Evolutionary conservation across 2,113 vertebrate genomes (phyloP), one percentile per base, ranked within the genome.

Genomic region (Anguilla japonica): DNA sequence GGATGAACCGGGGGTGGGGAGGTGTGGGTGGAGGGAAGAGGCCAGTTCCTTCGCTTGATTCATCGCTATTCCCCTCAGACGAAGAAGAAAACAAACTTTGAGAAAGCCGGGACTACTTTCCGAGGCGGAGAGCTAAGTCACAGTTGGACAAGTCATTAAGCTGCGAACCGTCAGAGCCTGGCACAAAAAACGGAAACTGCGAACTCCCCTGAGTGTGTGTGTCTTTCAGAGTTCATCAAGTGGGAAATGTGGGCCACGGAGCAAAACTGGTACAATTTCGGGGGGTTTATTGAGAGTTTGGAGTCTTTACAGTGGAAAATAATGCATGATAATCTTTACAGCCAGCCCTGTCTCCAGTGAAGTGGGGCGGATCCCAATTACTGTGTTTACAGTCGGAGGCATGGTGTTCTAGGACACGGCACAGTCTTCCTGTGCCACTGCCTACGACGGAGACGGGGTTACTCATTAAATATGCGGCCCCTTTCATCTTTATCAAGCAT

Each of bases 401-500:
- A 29, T 34, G 71, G 71, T 13, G 16, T 13, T 26, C 3, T 53
- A 53, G 11, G 50, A 53, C 50, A 53, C 71, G 5, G 71, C 26
- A 1, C 71, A 29, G 71, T 75, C n/a, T 13, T 13, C 26, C 87
- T 89, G 91, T 86, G 83, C 89, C 89, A 88, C 93, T 91, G 91
- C 92, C 88, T 89, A 89, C 89, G 81, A 81, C 86, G 89, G 92
- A 87, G 91, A 78, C 89, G 79, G 90, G 90, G 92, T 91, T 90
- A 26, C 88, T 91, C 88, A 92, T 94, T 91, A 94, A 93, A 92
- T 91, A 90, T 87, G 53, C 43, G 85, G 87, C 53, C 78, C 78
- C 91, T 95, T 94, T 94, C 90, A 94, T 94, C 92, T 91, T 91
- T 81, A 60, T 81, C 71, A 53, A 41, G 40, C 84, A 88, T 88